Conservation (phyloP, 2,888 invertebrate genomes). For the Patella ulyssiponensis region DNA sequence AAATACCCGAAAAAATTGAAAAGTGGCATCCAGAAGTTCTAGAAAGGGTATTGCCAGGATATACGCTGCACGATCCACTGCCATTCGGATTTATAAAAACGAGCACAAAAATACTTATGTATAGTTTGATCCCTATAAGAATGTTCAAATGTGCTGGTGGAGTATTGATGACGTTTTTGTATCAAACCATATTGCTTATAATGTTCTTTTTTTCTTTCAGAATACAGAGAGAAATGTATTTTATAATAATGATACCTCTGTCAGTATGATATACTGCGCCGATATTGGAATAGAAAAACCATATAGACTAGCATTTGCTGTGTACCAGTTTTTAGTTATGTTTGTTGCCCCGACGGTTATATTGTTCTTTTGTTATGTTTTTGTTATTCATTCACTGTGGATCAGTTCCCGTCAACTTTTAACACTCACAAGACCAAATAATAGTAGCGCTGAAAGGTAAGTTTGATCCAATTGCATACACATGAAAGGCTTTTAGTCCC, state of each 20-base stretch:
- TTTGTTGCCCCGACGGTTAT: conserved; percentile 70
- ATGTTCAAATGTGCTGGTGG: no score
- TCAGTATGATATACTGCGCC: conserved; percentile 51
- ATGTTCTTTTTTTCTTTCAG: conserved; percentile 42
- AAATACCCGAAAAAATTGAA: no score
- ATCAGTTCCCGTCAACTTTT: conserved; percentile 70
- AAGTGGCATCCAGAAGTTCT: no score
- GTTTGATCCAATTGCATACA: conserved; percentile 6
- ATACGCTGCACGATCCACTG: no score
- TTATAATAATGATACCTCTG: conserved; percentile 56
- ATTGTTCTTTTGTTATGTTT: conserved; percentile 72
- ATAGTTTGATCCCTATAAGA: no score
- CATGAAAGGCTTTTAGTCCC: background rate
- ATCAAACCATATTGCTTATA: background rate
- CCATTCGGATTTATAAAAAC: no score
- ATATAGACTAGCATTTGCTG: conserved; percentile 58
- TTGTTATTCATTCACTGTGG: conserved; percentile 73
- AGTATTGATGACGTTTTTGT: no score
- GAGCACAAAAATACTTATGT: no score
- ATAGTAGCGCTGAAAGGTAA: conserved; percentile 25
- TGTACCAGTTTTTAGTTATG: conserved; percentile 71
- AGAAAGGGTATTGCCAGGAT: no score
- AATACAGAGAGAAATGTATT: conserved; percentile 50
- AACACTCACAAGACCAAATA: conserved; percentile 57
- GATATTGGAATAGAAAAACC: conserved; percentile 48